phyloP scores from a whole-genome alignment of 2,797 vertebrate genomes.

The Naso thynnoides region DNA sequence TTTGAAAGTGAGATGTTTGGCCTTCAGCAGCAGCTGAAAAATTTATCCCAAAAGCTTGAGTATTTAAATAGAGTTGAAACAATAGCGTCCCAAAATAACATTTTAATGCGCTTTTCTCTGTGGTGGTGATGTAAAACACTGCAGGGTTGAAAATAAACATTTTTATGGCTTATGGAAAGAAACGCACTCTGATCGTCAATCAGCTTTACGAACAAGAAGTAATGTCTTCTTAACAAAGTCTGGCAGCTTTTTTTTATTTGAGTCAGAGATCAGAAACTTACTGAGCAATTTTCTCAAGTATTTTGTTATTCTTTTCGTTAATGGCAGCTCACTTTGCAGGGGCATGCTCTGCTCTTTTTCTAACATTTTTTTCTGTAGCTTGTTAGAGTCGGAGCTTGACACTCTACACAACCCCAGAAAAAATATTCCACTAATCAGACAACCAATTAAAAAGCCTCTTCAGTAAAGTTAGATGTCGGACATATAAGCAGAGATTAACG shows the following conservation, averaged over 20 bases:
- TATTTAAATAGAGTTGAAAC: not conserved
- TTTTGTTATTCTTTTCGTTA: slow-evolving; percentile 28
- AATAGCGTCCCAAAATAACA: too few species aligned
- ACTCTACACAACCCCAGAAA: slow-evolving; percentile 26
- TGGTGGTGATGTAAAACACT: not conserved
- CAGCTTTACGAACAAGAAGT: not conserved
- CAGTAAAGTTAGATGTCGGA: slow-evolving; percentile 7
- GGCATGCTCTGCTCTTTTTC: slow-evolving; percentile 25
- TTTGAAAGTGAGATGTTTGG: not conserved
- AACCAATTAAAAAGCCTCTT: slow-evolving; percentile 54
- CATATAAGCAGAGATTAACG: slow-evolving; percentile 23
- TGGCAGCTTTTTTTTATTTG: slow-evolving; percentile 16
- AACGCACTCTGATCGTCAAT: slow-evolving; percentile 5
- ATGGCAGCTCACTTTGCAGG: slow-evolving; percentile 6
- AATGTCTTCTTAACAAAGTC: not conserved
- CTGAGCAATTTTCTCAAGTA: slow-evolving; percentile 36
- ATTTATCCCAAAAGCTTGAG: slow-evolving; percentile 1
- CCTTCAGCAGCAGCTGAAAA: not conserved
- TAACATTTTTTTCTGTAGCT: slow-evolving; percentile 21
- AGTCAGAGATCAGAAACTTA: slow-evolving; percentile 18
- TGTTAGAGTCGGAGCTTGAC: slow-evolving; percentile 36
- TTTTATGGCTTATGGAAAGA: not conserved
- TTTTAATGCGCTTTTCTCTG: not conserved
- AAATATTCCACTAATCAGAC: slow-evolving; percentile 32
- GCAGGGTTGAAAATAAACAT: not conserved